Evolutionary conservation across 2,113 vertebrate species (phyloP).

Genomic region (Aviceda subcristata): DNA sequence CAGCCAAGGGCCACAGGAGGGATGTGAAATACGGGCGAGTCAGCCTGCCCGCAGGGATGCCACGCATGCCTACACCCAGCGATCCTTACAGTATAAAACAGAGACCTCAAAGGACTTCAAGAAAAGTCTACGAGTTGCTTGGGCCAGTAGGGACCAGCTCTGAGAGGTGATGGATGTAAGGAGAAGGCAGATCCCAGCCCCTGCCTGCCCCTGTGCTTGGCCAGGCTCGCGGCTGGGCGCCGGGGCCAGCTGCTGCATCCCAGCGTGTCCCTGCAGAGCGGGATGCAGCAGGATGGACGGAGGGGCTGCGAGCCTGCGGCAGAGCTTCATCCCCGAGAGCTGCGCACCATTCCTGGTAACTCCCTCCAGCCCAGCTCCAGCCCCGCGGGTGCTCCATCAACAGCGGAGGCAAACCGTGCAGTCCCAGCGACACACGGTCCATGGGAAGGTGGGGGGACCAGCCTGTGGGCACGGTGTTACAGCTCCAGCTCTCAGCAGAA

Average conservation of each 20-base stretch:
- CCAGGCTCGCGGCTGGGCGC: background rate
- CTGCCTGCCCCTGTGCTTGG: background rate
- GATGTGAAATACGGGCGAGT: background rate
- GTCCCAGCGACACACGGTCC: rapidly evolving
- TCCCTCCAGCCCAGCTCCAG: background rate
- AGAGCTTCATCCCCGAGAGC: background rate
- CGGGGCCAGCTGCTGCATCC: background rate
- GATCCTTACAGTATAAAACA: background rate
- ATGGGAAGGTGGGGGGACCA: background rate
- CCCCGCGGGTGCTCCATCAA: background rate
- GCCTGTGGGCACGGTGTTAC: background rate
- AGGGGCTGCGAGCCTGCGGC: rapidly evolving
- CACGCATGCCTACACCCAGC: background rate
- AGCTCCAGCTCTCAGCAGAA: background rate
- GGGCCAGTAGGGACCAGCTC: background rate
- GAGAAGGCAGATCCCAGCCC: background rate
- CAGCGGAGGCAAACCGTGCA: background rate
- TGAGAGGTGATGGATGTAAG: background rate
- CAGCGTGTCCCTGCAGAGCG: background rate
- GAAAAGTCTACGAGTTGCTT: background rate
- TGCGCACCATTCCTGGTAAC: background rate
- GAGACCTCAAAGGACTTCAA: background rate
- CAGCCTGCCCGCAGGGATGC: background rate
- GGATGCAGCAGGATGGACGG: background rate
- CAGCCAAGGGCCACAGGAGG: background rate